Conservation (phyloP, 2,888 invertebrate genomes). For the Pyrrhia umbra region DNA sequence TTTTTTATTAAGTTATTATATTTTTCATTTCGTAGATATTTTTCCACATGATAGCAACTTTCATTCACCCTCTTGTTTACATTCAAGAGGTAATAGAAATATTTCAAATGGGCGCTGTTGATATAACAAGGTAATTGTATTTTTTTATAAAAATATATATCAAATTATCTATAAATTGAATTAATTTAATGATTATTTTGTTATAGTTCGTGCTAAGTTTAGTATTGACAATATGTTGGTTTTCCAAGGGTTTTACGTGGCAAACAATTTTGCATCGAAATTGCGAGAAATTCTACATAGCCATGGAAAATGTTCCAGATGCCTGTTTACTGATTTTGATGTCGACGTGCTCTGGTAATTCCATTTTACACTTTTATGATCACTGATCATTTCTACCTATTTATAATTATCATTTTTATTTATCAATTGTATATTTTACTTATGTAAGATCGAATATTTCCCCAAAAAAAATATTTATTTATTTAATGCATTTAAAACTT, state of each 20-base stretch:
- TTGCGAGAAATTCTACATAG: conserved; percentile 5
- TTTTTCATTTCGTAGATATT: neutral
- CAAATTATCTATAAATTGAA: no score
- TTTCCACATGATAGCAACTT: conserved; percentile 4
- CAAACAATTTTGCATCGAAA: neutral
- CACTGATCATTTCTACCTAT: no score
- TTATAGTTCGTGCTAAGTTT: no score
- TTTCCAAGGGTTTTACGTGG: conserved; percentile 5
- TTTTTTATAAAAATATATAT: no score
- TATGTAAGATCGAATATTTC: no score
- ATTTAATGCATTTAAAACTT: no score
- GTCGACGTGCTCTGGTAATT: conserved; percentile 2
- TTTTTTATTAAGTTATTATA: no score
- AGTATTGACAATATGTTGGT: neutral
- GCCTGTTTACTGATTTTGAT: neutral
- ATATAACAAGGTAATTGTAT: neutral
- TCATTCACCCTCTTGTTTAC: neutral
- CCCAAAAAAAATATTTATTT: no score
- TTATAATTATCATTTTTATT: no score
- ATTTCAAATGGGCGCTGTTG: neutral
- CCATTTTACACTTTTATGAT: neutral
- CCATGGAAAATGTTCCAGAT: neutral
- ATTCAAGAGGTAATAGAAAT: neutral
- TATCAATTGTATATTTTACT: no score
- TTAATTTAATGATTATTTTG: no score